Evolutionary conservation across 2,113 vertebrate genomes (phyloP), one percentile per base, ranked within the genome.

Genomic region (Apodemus sylvaticus): DNA sequence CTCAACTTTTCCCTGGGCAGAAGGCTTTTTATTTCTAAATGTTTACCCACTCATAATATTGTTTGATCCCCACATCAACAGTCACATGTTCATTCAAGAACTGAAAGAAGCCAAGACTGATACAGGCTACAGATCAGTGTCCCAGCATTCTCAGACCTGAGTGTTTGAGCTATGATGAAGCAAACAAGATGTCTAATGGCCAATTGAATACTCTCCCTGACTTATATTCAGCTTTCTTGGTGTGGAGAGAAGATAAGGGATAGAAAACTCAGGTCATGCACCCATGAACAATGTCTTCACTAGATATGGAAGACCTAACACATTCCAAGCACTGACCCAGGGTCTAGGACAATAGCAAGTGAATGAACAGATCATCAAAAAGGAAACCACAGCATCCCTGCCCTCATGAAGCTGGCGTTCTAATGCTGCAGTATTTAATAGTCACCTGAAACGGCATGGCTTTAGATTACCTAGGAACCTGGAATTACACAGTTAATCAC

Each of bases 51-150:
- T 12, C 42, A 29, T 12, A 11, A 36, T 62, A 76, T 89, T 66
- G 0, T 42, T 20, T 90, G 20, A 64, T n/a, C 53, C 29, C 76
- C 83, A 90, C 19, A 77, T 22, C n/a, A 14, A 4, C 22, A n/a
- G 24, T 22, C 13, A 5, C 42, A 2, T 3, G 0, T 26, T 58
- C 16, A n/a, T 26, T 42, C 42, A 20, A 12, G 19, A 14, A 17
- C 1, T 64, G 73, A n/a, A 60, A 62, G 48, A 81, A 66, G 45
- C 26, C 36, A 71, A 85, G n/a, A 55, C 24, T 36, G 45, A 36
- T 22, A 31, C 17, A 86, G 78, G 34, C 55, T 58, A 14, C 20
- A 22, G 39, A 31, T 70, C 5, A 0, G 66, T 53, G 74, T 64
- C 51, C 90, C 48, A 3, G 36, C 51, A 82, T 64, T 82, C 78